Evolutionary conservation across 2,797 vertebrate genomes (phyloP), one percentile per base, ranked within the genome.

Genomic region (Apogon talboti): DNA sequence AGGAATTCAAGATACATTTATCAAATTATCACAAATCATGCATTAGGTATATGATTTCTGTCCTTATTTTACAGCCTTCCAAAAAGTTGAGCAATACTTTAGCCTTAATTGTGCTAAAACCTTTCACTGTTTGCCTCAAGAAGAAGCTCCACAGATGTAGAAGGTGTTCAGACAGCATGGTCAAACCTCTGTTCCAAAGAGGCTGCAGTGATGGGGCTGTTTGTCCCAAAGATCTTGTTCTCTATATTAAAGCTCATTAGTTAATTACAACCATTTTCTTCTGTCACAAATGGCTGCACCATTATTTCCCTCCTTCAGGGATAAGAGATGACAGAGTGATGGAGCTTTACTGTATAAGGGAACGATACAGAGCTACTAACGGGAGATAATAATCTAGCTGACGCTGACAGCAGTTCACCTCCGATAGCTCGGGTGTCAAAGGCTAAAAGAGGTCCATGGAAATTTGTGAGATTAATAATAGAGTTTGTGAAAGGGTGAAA

Each of bases 401-500:
- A 87, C 82, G 86, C 89, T 93, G 91, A 91, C 90, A 91, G 87
- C 85, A 54, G 76, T 79, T 90, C 86, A 90, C 83, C 87, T 86
- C 90, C 68, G 74, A 73, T 86, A 81, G 79, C 86, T 91, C 83
- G 78, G 81, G 88, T 93, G 92, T 92, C 93, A 92, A 83, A 84
- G 90, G 90, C 85, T 94, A 91, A 93, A 92, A 92, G 84, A 90
- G 87, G 78, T 81, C 79, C 76, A 84, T 79, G 76, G 82, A 90
- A 89, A 90, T 88, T 86, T 89, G 85, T 89, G 83, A 90, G 92
- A 92, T 92, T 93, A 94, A 94, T 93, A 92, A 93, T 71, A 92
- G 91, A 80, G 77, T 91, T 81, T 78, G 85, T 87, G 80, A 87
- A 88, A 84, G 80, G 82, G 71, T 76, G 79, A 81, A 79, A 70